Conservation (phyloP, 2,888 invertebrate species). For the Hirtodrosophila duncani region DNA sequence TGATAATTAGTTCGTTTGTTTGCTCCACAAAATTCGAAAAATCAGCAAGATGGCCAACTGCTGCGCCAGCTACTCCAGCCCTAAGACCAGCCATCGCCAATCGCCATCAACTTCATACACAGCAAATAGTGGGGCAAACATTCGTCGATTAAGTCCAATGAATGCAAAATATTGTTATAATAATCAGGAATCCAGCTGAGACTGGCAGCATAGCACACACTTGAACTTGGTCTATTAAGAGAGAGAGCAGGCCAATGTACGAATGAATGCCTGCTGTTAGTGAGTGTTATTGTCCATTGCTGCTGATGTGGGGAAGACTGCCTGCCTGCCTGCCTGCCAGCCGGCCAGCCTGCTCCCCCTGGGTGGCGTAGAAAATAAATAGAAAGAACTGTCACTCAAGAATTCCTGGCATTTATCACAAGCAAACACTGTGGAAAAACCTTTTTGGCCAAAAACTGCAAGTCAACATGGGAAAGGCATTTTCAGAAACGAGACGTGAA, state of each 20-base stretch:
- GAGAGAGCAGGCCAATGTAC: no score
- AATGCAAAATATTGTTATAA: conserved; percentile 68
- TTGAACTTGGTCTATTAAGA: conserved; percentile 61
- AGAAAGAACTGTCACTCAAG: conserved; percentile 59
- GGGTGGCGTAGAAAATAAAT: background rate
- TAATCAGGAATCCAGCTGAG: conserved; percentile 56
- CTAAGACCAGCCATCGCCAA: background rate
- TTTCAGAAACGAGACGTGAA: conserved; percentile 1
- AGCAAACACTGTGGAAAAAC: conserved; percentile 39
- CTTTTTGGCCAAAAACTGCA: conserved; percentile 52
- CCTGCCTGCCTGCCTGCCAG: no score
- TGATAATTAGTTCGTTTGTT: conserved; percentile 70
- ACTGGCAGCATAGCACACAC: conserved; percentile 43
- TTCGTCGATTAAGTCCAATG: conserved; percentile 69
- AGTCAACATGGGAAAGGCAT: conserved; percentile 59
- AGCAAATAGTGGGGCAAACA: conserved; percentile 54
- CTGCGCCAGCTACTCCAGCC: conserved; percentile 51
- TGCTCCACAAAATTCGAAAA: conserved; percentile 44
- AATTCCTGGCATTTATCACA: conserved; percentile 56
- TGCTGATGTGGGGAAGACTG: no score
- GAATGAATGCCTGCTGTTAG: no score
- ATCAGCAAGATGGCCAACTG: conserved; percentile 52
- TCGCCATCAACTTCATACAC: conserved; percentile 5
- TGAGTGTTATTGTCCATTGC: no score
- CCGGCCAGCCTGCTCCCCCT: no score